Conservation (phyloP, 2,888 invertebrate species). For the Alcis repandata region DNA sequence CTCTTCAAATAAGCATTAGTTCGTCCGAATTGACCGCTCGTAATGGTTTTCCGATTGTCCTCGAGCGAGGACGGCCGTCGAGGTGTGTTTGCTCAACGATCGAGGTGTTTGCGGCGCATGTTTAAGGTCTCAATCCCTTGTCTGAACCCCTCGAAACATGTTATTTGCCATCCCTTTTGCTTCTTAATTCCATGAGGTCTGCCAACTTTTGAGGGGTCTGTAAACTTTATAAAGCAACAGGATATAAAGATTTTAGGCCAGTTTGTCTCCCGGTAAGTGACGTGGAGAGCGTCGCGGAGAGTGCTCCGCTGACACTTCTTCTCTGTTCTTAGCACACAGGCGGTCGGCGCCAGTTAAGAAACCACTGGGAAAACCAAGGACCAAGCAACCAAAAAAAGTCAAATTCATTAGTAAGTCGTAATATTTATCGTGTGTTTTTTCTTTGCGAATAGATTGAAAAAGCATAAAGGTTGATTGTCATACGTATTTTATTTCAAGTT, state of each 20-base stretch:
- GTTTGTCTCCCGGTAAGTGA: constrained; percentile 56
- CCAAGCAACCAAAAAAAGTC: constrained; percentile 95
- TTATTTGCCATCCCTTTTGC: constrained; percentile 25
- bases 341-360: constrained; percentile 92
- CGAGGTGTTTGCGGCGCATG: constrained; percentile 49
- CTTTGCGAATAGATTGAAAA: not conserved
- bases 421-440: not conserved
- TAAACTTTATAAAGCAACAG: constrained; percentile 5
- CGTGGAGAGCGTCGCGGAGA: constrained; percentile 49
- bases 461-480: no score
- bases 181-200: constrained; percentile 16
- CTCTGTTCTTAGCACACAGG: constrained; percentile 73
- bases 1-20: constrained; percentile 76
- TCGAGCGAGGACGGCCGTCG: constrained; percentile 49
- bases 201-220: not conserved
- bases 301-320: constrained; percentile 56
- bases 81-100: constrained; percentile 57
- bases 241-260: constrained; percentile 24
- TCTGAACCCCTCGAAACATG: constrained; percentile 14
- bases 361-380: constrained; percentile 92
- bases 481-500: no score
- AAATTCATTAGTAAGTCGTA: constrained; percentile 95
- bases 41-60: constrained; percentile 77
- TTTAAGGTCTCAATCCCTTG: constrained; percentile 27
- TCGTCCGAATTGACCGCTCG: constrained; percentile 58